Conservation (phyloP, 2,888 invertebrate genomes). For the Ganaspis brasiliensis region DNA sequence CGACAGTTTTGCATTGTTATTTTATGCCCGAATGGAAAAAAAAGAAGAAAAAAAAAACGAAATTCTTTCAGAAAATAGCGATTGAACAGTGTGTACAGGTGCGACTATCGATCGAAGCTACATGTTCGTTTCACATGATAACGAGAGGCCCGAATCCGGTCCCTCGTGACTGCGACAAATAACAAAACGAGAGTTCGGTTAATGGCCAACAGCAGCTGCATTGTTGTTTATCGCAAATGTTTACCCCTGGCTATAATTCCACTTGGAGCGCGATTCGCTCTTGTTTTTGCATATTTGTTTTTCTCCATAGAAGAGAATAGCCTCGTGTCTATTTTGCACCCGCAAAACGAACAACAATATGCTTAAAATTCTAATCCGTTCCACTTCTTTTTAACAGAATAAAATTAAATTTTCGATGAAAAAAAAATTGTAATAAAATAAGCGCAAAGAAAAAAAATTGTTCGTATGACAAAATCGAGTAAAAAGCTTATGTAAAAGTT, state of each 20-base stretch:
- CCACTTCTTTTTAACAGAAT: too few species aligned
- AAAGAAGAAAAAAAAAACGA: neutral
- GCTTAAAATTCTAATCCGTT: too few species aligned
- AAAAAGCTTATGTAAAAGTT: too few species aligned
- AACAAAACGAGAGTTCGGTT: slow-evolving; percentile 35
- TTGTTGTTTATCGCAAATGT: slow-evolving; percentile 50
- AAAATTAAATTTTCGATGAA: too few species aligned
- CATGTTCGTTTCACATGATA: slow-evolving; percentile 52
- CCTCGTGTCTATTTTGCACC: neutral
- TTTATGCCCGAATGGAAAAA: neutral
- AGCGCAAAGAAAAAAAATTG: too few species aligned
- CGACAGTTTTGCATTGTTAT: neutral
- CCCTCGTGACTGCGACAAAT: slow-evolving; percentile 51
- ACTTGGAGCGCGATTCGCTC: neutral
- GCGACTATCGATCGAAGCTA: slow-evolving; percentile 17
- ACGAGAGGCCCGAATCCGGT: slow-evolving; percentile 48
- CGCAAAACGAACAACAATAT: neutral
- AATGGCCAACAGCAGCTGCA: slow-evolving; percentile 49
- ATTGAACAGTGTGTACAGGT: slow-evolving; percentile 8
- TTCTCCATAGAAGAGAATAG: too few species aligned
- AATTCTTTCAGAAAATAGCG: slow-evolving; percentile 10
- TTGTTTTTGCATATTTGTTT: slow-evolving; percentile 7
- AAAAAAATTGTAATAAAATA: too few species aligned
- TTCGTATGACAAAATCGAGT: too few species aligned
- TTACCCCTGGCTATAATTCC: slow-evolving; percentile 55